Conservation (phyloP, 2,113 vertebrate genomes). For the Spheniscus mendiculus region DNA sequence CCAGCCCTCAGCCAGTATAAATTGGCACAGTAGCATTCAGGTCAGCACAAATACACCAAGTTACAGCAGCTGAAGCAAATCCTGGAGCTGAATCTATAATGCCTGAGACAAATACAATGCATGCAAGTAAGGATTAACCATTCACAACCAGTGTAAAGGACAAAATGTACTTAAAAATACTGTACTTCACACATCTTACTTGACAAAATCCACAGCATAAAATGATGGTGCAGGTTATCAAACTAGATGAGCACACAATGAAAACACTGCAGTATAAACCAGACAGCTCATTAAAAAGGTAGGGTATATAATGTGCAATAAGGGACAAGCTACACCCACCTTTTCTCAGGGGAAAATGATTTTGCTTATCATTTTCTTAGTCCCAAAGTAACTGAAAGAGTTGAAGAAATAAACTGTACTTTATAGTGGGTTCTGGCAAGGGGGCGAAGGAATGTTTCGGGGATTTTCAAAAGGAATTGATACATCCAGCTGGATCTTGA, state of each 20-base stretch:
- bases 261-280: background rate
- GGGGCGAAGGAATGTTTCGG: background rate
- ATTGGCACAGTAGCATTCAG: background rate
- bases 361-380: background rate
- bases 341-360: background rate
- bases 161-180: background rate
- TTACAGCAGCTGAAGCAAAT: background rate
- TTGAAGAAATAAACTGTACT: background rate
- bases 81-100: background rate
- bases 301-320: background rate
- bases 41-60: background rate
- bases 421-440: background rate
- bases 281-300: slow-evolving; percentile 18
- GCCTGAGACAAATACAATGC: background rate
- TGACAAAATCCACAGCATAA: slow-evolving; percentile 12
- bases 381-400: background rate
- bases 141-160: background rate
- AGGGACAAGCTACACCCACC: background rate
- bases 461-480: background rate
- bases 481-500: background rate
- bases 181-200: background rate
- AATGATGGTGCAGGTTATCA: background rate
- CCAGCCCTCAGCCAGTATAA: background rate
- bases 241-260: slow-evolving; percentile 14
- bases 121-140: background rate